Base-by-base conservation (phyloP, 2,797 vertebrate genomes). In the Streptopelia turtur region DNA sequence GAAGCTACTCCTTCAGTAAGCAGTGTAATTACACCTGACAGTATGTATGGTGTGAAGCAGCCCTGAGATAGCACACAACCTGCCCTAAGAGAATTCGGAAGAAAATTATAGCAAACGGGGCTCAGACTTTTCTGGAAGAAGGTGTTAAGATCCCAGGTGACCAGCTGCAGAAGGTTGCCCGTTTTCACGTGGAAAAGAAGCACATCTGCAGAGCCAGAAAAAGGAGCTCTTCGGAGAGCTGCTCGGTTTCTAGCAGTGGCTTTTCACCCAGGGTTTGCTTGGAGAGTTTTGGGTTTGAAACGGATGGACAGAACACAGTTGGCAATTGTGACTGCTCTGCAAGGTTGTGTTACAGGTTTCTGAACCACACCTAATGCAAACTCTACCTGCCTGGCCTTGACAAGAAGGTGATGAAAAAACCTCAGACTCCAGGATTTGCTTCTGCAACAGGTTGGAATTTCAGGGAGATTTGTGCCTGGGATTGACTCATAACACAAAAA, bases 291-390 rank as follows among this genome's bases (percentile, higher is more conserved):
- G 2, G 60, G 74, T 45, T 66, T n/a, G 55, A 91, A 83, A 79
- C 1, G 37, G 86, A 66, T 0, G 3, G 68, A 81, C 45, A 84
- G 83, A 89, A 57, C 37, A 21, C 59, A 84, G 79, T 70, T 83
- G 89, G 87, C 87, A 89, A 72, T 25, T 41, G 83, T 27, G 71
- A 41, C 9, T 57, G 71, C 81, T 91, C 25, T 33, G 72, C 47
- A 76, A 94, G 77, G 76, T 27, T 75, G 80, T 24, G 52, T 63
- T 95, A 92, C 89, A 92, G 71, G 93, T 93, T 93, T 85, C 75
- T 22, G 85, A 92, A 90, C 93, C 95, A 94, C 94, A 31, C 87
- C 83, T 94, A 78, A 87, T 57, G 90, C 71, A 94, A 94, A 94
- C 85, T 20, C 9, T 25, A 83, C 79, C 79, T 86, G 74, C 37